Conservation (phyloP, 2,888 invertebrate genomes). For the Leptopilina syphax region DNA sequence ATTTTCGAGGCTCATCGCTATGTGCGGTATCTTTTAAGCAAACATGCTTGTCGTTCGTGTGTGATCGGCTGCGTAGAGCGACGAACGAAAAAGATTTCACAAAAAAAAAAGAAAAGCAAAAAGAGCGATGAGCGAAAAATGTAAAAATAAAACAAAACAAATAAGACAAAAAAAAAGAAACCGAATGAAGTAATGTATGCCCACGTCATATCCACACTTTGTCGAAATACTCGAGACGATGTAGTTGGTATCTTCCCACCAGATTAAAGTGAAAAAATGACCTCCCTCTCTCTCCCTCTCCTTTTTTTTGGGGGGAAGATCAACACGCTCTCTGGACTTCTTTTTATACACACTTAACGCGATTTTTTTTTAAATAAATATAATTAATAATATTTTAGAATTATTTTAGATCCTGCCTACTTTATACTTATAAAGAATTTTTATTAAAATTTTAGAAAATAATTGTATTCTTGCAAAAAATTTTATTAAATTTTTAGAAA, state of each 20-base stretch:
- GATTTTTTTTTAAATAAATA: no score
- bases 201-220: slow-evolving; percentile 39
- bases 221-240: slow-evolving; percentile 55
- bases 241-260: slow-evolving; percentile 52
- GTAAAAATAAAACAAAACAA: slow-evolving; percentile 43
- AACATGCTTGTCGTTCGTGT: neutral
- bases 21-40: slow-evolving; percentile 31
- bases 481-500: no score
- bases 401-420: no score
- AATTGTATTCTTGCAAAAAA: no score
- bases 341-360: no score
- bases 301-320: neutral
- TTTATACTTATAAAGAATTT: no score
- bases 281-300: neutral
- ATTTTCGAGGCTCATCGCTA: neutral
- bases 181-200: slow-evolving; percentile 40
- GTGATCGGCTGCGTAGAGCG: neutral
- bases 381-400: no score
- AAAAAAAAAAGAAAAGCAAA: neutral
- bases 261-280: slow-evolving; percentile 27
- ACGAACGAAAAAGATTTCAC: neutral
- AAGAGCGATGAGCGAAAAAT: slow-evolving; percentile 15
- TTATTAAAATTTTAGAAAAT: no score
- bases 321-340: no score
- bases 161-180: slow-evolving; percentile 41